Evolutionary conservation across 2,888 invertebrate genomes (phyloP).

Genomic region (Amiota minor): DNA sequence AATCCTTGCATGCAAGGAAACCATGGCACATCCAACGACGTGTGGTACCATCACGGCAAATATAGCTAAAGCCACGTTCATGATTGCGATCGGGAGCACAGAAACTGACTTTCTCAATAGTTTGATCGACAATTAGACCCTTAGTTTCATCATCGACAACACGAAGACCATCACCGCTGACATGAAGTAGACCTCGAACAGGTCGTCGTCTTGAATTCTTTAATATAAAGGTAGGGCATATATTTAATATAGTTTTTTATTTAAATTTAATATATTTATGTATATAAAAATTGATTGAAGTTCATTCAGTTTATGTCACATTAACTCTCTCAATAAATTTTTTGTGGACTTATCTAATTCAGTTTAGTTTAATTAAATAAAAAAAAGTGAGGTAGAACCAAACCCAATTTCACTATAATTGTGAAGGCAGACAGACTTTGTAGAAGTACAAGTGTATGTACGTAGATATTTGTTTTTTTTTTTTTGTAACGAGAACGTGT

Average conservation of each 20-base stretch:
- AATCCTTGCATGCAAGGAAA: slow-evolving; percentile 95
- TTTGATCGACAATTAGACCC: slow-evolving; percentile 98
- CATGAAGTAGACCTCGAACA: slow-evolving; percentile 90
- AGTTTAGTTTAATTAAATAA: too few relatives aligned
- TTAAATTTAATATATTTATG: too few relatives aligned
- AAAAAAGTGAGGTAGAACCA: too few relatives aligned
- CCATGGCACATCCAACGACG: slow-evolving; percentile 99
- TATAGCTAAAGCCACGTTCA: slow-evolving; percentile 97
- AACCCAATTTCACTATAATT: too few relatives aligned
- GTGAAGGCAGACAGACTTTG: too few relatives aligned
- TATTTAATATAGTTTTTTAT: neutral
- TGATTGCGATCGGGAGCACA: slow-evolving; percentile 99
- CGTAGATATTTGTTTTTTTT: too few relatives aligned
- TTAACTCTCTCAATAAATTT: too few relatives aligned
- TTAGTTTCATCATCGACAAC: slow-evolving; percentile 99
- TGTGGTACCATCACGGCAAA: slow-evolving; percentile 98
- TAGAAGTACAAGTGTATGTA: too few relatives aligned
- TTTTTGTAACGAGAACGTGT: too few relatives aligned
- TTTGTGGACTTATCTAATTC: too few relatives aligned
- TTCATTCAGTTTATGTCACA: too few relatives aligned
- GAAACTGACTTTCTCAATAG: slow-evolving; percentile 99
- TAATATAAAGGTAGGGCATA: slow-evolving; percentile 53
- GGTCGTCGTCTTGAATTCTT: slow-evolving; percentile 91
- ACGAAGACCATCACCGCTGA: slow-evolving; percentile 94
- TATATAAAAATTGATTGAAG: too few relatives aligned